These are phyloP conservation scores for Australoheros facetus DNA, from an alignment of 2,797 vertebrate genomes.

Conservation along the genomic window DNA sequence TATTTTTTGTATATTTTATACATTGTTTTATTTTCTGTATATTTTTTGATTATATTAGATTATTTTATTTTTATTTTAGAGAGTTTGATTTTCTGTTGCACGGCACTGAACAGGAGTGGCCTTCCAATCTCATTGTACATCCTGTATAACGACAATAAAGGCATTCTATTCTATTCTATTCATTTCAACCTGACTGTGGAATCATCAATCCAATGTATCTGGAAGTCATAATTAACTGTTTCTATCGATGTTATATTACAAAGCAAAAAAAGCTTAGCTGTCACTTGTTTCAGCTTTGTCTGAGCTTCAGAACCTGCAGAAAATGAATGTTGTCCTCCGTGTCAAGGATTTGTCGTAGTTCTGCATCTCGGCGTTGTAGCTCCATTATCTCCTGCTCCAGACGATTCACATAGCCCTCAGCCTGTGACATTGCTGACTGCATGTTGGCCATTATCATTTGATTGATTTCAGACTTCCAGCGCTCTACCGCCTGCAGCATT, in stretches of 20 bases:
- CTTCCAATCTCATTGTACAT: no score
- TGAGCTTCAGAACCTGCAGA: constrained; percentile 68
- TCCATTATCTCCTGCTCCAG: constrained; percentile 86
- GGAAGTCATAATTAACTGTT: not conserved
- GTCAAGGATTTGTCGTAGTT: constrained; percentile 77
- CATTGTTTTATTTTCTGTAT: no score
- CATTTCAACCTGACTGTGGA: no score
- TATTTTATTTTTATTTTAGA: no score
- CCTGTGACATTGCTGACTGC: constrained; percentile 81
- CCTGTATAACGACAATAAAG: no score
- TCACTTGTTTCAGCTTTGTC: not conserved
- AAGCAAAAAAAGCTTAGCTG: not conserved
- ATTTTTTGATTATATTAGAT: no score
- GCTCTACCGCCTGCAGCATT: constrained; percentile 83
- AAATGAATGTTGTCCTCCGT: constrained; percentile 84
- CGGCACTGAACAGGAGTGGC: no score
- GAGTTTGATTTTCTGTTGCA: no score
- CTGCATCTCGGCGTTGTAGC: constrained; percentile 78
- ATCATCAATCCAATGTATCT: no score
- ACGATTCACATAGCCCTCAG: constrained; percentile 83
- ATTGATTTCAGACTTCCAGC: constrained; percentile 82
- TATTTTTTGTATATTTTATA: no score
- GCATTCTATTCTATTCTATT: no score
- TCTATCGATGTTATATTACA: not conserved
- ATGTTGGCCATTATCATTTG: constrained; percentile 83